A percentile compares a stretch with the other conserved stretches of the same genome.
Conservation (phyloP, 2,113 vertebrate species). For the Oncorhynchus clarkii region DNA sequence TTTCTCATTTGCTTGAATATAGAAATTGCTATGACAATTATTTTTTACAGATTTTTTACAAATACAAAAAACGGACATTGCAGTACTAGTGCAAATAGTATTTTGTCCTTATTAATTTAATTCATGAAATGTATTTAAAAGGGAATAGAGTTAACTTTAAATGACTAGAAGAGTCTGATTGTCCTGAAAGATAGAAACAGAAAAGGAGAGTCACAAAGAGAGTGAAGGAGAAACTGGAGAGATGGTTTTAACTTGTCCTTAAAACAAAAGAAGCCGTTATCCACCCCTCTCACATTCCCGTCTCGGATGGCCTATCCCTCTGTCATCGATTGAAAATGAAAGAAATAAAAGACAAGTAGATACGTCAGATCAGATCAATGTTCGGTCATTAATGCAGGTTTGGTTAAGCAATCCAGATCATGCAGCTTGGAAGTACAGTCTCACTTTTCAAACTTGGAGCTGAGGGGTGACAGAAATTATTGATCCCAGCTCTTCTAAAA, state of each 20-base stretch:
- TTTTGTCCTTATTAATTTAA: neutral
- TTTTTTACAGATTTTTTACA: neutral
- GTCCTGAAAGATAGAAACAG: constrained; percentile 50
- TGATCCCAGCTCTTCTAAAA: constrained; percentile 59
- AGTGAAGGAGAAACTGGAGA: constrained; percentile 60
- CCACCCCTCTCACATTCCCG: constrained; percentile 61
- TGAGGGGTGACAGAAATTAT: constrained; percentile 71
- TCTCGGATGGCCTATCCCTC: constrained; percentile 66
- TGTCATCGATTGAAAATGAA: constrained; percentile 78
- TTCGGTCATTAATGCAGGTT: constrained; percentile 73
- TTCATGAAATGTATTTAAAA: neutral
- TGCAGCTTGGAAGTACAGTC: constrained; percentile 72
- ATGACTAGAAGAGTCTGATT: neutral
- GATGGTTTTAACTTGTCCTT: constrained; percentile 75
- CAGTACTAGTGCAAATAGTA: neutral
- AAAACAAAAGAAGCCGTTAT: constrained; percentile 77
- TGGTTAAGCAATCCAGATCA: constrained; percentile 74
- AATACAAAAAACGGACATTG: neutral
- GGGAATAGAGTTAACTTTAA: neutral
- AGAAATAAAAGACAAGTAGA: constrained; percentile 69
- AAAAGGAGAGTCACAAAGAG: neutral
- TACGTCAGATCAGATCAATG: constrained; percentile 71
- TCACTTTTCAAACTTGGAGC: constrained; percentile 66
- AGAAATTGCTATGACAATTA: neutral
- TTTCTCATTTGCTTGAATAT: neutral